These are phyloP conservation scores for Morphnarchus princeps DNA, from an alignment of 2,113 vertebrate genomes.

Conservation along the genomic window DNA sequence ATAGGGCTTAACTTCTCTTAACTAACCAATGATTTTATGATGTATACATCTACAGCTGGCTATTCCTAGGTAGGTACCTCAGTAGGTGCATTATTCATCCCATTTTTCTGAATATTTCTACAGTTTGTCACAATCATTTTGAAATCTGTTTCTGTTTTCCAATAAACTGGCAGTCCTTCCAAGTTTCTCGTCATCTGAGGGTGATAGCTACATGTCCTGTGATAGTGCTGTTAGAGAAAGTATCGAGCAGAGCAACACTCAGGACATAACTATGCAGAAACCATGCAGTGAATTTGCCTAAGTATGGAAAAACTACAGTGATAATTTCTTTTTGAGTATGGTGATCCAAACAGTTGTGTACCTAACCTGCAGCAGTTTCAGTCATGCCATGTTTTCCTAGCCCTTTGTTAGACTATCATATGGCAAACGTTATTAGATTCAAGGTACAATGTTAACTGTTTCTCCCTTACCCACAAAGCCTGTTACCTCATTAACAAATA, in stretches of 20 bases:
- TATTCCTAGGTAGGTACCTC: not conserved
- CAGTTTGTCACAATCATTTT: not conserved
- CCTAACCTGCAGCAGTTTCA: not conserved
- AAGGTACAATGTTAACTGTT: not conserved
- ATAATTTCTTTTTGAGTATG: not conserved
- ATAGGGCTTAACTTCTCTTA: not conserved
- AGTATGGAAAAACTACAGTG: not conserved
- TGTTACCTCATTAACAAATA: not conserved
- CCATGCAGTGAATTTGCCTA: not conserved
- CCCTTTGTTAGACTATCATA: not conserved
- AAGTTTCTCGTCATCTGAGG: not conserved
- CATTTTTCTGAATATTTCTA: not conserved
- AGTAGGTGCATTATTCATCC: not conserved
- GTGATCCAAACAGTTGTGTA: not conserved
- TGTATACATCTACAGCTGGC: not conserved
- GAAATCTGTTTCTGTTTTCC: not conserved
- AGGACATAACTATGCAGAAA: not conserved
- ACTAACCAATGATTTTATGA: not conserved
- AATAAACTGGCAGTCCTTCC: not conserved
- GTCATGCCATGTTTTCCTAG: not conserved
- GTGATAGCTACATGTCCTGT: not conserved
- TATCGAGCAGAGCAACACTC: not conserved
- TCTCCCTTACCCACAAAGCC: not conserved
- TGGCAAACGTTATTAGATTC: not conserved
- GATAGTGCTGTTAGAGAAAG: not conserved